These are phyloP conservation scores for Stegophylla sp. DNA, from an alignment of 2,888 invertebrate species.

Conservation along the genomic window DNA sequence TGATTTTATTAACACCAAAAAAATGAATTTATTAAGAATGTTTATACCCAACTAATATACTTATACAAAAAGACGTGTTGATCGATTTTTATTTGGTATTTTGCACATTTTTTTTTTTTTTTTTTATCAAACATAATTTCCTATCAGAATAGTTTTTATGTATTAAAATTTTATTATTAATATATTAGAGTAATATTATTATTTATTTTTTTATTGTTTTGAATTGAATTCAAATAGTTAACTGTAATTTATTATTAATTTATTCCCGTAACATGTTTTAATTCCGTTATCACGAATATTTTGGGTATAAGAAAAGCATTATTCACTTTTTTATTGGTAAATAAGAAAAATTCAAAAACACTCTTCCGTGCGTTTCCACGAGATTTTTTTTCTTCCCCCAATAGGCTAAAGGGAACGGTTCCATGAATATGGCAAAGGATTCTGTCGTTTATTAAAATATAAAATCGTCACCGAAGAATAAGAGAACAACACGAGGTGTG, in stretches of 20 bases:
- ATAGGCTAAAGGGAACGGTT: constrained; percentile 5
- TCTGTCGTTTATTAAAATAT: constrained; percentile 56
- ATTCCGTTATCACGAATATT: background rate
- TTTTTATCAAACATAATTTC: background rate
- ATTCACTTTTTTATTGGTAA: constrained; percentile 1
- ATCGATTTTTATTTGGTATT: too few relatives aligned
- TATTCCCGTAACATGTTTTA: background rate
- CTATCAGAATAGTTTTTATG: background rate
- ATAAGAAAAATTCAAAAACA: constrained; percentile 31
- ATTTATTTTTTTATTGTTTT: too few relatives aligned
- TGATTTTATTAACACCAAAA: too few relatives aligned
- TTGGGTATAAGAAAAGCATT: background rate
- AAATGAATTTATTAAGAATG: too few relatives aligned
- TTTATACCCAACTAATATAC: too few relatives aligned
- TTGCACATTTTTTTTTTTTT: too few relatives aligned
- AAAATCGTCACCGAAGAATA: constrained; percentile 47
- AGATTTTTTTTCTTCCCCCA: background rate
- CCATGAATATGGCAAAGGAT: constrained; percentile 49
- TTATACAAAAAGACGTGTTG: too few relatives aligned
- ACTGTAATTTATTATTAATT: background rate
- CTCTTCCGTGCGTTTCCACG: background rate
- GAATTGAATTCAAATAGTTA: too few relatives aligned
- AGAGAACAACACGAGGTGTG: constrained; percentile 31
- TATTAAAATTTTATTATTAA: background rate
- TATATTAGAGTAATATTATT: too few relatives aligned